Percentiles rank a stretch among this genome's conserved stretches.
Conservation (phyloP, 2,888 invertebrate genomes). For the Anoncus sp. region DNA sequence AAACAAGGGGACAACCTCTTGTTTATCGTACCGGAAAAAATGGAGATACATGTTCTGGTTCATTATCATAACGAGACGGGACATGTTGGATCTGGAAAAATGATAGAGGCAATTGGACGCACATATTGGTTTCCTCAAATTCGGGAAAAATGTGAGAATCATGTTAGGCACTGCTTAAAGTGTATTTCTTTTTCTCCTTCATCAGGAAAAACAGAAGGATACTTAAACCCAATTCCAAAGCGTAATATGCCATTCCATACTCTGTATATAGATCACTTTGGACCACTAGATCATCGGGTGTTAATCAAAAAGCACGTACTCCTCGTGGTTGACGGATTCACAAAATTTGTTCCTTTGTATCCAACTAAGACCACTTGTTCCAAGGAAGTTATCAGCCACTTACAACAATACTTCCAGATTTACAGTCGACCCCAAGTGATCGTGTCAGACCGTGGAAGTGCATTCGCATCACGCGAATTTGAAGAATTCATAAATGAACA, state of each 20-base stretch:
- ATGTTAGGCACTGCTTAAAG: conserved; percentile 56
- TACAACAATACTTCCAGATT: conserved; percentile 40
- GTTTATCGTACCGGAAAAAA: conserved; percentile 62
- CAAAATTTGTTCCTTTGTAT: conserved; percentile 48
- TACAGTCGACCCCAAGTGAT: conserved; percentile 38
- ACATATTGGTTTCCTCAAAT: conserved; percentile 61
- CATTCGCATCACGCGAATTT: conserved; percentile 48
- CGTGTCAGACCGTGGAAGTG: conserved; percentile 42
- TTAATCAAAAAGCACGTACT: conserved; percentile 43
- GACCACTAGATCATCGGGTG: conserved; percentile 30
- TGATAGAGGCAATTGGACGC: conserved; percentile 40
- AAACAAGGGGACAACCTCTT: no score
- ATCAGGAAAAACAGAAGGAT: conserved; percentile 58
- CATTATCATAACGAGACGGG: conserved; percentile 66
- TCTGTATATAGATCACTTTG: no score
- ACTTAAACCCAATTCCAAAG: conserved; percentile 61
- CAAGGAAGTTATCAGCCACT: conserved; percentile 34
- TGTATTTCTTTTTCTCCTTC: conserved; percentile 30
- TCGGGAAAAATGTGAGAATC: conserved; percentile 26
- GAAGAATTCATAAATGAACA: conserved; percentile 50
- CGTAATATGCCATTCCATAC: no score
- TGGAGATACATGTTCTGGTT: conserved; percentile 53
- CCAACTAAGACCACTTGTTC: conserved; percentile 44
- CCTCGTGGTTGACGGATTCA: conserved; percentile 52
- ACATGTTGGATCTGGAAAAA: conserved; percentile 63